Evolutionary conservation across 1,140 invertebrate species (phyloP).

Genomic region (Babylonia areolata): DNA sequence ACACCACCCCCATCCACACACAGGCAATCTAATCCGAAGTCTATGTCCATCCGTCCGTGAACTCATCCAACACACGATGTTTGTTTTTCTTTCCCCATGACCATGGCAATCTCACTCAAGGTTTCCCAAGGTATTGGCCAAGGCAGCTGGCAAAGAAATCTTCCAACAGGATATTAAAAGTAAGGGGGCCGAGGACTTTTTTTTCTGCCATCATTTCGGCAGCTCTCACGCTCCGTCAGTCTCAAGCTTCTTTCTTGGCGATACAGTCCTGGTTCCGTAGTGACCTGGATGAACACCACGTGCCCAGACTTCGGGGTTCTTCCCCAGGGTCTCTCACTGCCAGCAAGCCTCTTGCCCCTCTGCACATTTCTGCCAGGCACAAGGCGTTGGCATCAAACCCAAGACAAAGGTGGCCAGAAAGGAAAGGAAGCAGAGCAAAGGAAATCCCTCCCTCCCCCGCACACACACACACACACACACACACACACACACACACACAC

Average conservation of each 20-base stretch:
- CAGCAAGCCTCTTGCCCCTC: too few relatives aligned
- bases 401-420: slow-evolving; percentile 21
- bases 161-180: slow-evolving; percentile 6
- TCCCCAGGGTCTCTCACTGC: neutral
- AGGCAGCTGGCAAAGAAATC: neutral
- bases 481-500: neutral
- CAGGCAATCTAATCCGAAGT: too few relatives aligned
- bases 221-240: neutral
- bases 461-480: neutral
- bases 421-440: neutral
- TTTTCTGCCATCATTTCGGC: neutral
- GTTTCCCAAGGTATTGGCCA: neutral
- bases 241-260: neutral
- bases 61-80: too few relatives aligned
- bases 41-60: too few relatives aligned
- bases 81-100: neutral
- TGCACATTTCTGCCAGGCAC: neutral
- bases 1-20: too few relatives aligned
- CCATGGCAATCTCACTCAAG: neutral
- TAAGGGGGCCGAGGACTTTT: neutral
- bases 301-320: neutral
- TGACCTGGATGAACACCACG: neutral
- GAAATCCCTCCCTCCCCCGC: neutral
- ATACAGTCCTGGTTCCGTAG: neutral
- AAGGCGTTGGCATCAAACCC: neutral